A percentile compares a stretch with the other conserved stretches of the same genome.
phyloP scores from a whole-genome alignment of 2,888 invertebrate species.

The Trissolcus brochymenae region DNA sequence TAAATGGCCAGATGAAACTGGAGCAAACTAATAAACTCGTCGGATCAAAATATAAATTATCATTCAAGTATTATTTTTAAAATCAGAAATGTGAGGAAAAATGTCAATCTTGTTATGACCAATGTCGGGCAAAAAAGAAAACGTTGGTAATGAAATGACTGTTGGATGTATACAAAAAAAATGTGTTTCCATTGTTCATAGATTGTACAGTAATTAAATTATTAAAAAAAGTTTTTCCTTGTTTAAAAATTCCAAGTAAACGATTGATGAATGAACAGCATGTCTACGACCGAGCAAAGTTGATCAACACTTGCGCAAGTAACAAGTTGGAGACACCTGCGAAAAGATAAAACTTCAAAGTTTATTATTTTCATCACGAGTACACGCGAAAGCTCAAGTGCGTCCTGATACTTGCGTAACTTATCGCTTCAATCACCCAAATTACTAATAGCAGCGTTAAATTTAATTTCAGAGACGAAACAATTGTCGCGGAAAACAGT shows the following conservation, averaged over 20 bases:
- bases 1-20: constrained; percentile 13
- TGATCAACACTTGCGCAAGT: constrained; percentile 27
- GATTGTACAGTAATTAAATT: not conserved
- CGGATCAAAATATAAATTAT: not conserved
- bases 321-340: not conserved
- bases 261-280: constrained; percentile 10
- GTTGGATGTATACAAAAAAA: too few relatives aligned
- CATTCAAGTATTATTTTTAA: too few relatives aligned
- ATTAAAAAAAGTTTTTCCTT: constrained; percentile 14
- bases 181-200: too few relatives aligned
- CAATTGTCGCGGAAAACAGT: constrained; percentile 31
- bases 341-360: not conserved
- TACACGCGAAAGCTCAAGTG: constrained; percentile 3
- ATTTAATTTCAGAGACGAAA: constrained; percentile 20
- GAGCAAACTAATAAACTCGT: constrained; percentile 11
- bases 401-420: constrained; percentile 25
- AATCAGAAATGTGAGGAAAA: too few relatives aligned
- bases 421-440: constrained; percentile 41
- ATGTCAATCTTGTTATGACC: too few relatives aligned
- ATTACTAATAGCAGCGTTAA: constrained; percentile 30
- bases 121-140: not conserved
- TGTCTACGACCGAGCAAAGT: constrained; percentile 13
- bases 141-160: too few relatives aligned
- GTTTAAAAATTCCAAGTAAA: constrained; percentile 8
- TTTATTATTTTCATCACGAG: not conserved